Base-by-base conservation (phyloP, 2,888 invertebrate species). In the Julus scandinavius region DNA sequence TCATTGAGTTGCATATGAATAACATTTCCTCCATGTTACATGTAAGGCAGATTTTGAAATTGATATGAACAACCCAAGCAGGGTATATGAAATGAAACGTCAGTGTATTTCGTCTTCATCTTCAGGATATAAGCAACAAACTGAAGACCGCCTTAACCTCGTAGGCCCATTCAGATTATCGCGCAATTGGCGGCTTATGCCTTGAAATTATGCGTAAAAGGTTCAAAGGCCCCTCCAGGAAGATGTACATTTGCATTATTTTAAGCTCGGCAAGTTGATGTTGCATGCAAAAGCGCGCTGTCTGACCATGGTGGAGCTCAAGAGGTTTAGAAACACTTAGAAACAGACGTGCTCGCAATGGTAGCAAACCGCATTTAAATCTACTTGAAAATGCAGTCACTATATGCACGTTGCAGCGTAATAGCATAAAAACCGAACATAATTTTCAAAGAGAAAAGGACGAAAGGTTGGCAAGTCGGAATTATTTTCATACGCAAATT, bases 341-440 rank as follows among this genome's bases (percentile, higher is more conserved):
- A 72, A 72, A 72, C 72, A 72, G 72, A 72, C 72, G 72, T 72
- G 72, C 72, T 72, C 72, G 72, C 72, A 72, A 72, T 72, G 72
- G 72, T 72, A 29, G 72, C 72, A 72, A 72, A 72, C 72, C 29
- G 72, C 72, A 29, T 72, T 72, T 20, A 72, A 72, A 72, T 72
- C 72, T 72, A 72, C 72, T 72, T 72, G 72, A 72, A 72, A 72
- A 72, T 72, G 5, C 72, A 72, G 72, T 72, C 5, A 4, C 72
- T 63, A 63, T n/a, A 20, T 15, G 63, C 63, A 5, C 15, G 63
- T 20, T 20, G 5, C 3, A 20, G 29, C 72, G n/a, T 63, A 63
- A 63, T 29, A 7, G 29, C 72, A 29, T 29, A 72, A 72, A 72
- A 72, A 72, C 9, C 29, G 63, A 63, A 72, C 72, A 72, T 72